Conservation (phyloP, 2,888 invertebrate species). For the Acheta domesticus region DNA sequence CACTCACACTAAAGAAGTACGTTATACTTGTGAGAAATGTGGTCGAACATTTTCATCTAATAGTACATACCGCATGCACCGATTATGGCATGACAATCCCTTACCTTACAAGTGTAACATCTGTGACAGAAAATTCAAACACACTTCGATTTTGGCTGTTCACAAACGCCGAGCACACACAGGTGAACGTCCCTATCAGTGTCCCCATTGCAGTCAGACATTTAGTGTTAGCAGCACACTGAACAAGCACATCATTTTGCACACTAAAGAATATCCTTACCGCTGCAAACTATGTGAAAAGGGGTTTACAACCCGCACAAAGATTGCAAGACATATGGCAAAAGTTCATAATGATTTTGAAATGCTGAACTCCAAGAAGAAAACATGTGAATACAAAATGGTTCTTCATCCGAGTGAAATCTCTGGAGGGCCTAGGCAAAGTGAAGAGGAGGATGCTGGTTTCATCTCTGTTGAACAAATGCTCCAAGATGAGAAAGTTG, state of each 20-base stretch:
- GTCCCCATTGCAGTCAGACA: conserved; percentile 48
- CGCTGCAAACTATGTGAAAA: conserved; percentile 37
- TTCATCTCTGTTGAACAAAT: conserved; percentile 18
- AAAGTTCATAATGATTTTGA: conserved; percentile 36
- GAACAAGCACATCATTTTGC: conserved; percentile 47
- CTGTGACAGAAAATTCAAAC: conserved; percentile 38
- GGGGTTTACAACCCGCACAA: conserved; percentile 39
- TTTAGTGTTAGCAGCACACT: conserved; percentile 49
- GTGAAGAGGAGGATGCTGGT: background rate
- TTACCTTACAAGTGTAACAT: conserved; percentile 39
- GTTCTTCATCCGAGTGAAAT: conserved; percentile 34
- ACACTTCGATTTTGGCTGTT: conserved; percentile 38
- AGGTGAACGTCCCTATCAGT: conserved; percentile 50
- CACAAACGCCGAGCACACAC: conserved; percentile 50
- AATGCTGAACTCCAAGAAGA: conserved; percentile 31
- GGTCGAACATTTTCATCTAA: conserved; percentile 39
- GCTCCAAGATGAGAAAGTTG: conserved; percentile 22
- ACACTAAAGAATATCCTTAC: conserved; percentile 39
- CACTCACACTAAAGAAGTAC: conserved; percentile 38
- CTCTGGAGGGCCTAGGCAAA: conserved; percentile 9
- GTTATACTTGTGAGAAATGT: conserved; percentile 39
- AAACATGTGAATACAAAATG: conserved; percentile 37
- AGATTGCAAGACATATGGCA: conserved; percentile 37
- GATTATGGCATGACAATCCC: conserved; percentile 40
- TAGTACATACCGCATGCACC: conserved; percentile 39